Conservation (phyloP, 2,888 invertebrate species). For the Gari tellinella region DNA sequence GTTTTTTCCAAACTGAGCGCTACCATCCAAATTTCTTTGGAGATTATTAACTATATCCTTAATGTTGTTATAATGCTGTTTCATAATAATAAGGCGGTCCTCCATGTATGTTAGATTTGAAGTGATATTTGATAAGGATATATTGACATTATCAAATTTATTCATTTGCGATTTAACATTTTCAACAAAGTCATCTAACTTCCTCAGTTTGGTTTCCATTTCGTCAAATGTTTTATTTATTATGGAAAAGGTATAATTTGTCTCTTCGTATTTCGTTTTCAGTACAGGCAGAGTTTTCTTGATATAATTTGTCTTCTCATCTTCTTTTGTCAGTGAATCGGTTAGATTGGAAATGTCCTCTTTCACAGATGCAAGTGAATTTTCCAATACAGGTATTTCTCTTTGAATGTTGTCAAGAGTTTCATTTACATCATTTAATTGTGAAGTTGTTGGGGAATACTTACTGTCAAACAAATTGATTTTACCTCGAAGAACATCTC, state of each 20-base stretch:
- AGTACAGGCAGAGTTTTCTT: conserved; percentile 30
- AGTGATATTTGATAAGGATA: conserved; percentile 36
- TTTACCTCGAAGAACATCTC: too few species aligned
- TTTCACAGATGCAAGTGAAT: conserved; percentile 6
- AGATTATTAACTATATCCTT: conserved; percentile 36
- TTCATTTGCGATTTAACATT: conserved; percentile 37
- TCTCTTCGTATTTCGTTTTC: conserved; percentile 24
- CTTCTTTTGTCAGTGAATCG: conserved; percentile 28
- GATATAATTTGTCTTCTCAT: conserved; percentile 27
- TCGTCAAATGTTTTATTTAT: conserved; percentile 42
- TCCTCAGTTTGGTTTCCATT: conserved; percentile 34
- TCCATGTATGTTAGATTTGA: conserved; percentile 43
- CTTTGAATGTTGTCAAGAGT: conserved; percentile 10
- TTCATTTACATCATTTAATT: conserved; percentile 13
- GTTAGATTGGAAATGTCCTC: conserved; percentile 19
- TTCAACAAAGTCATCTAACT: conserved; percentile 27
- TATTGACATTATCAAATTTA: conserved; percentile 38
- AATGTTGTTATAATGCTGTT: conserved; percentile 51
- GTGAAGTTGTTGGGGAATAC: too few species aligned
- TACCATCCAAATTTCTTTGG: conserved; percentile 16
- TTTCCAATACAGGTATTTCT: conserved; percentile 28
- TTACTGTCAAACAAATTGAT: too few species aligned
- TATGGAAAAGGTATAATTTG: conserved; percentile 34
- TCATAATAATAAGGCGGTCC: conserved; percentile 45
- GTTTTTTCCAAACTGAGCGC: conserved; percentile 33